phyloP scores from a whole-genome alignment of 2,888 invertebrate genomes.

The Stratiomys singularior region DNA sequence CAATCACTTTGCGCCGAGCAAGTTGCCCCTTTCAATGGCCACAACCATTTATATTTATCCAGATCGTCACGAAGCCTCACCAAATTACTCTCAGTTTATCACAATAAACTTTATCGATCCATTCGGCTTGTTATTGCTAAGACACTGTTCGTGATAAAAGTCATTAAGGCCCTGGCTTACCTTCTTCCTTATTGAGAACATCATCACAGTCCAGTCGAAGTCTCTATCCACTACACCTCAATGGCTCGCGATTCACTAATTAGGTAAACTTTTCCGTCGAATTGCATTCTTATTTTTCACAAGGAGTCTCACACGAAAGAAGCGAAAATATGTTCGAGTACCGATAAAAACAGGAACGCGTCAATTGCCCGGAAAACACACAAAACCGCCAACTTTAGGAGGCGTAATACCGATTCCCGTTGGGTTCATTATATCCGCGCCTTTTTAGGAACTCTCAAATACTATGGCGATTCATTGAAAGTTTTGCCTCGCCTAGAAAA shows the following conservation, averaged over 20 bases:
- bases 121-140: not conserved
- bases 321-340: not conserved
- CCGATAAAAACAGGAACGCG: slow-evolving; percentile 2
- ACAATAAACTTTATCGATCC: slow-evolving; percentile 36
- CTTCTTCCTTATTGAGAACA: slow-evolving; percentile 52
- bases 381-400: not conserved
- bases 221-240: not conserved
- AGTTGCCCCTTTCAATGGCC: not conserved
- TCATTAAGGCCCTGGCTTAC: slow-evolving; percentile 33
- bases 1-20: not conserved
- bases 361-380: slow-evolving; percentile 1
- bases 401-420: not conserved
- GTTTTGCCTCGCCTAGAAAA: slow-evolving; percentile 39
- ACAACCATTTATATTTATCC: not conserved
- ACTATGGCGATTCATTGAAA: slow-evolving; percentile 38
- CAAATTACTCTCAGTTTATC: slow-evolving; percentile 1
- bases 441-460: slow-evolving; percentile 28
- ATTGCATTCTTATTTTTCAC: not conserved
- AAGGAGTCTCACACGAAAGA: not conserved
- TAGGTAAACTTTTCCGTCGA: not conserved
- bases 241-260: not conserved
- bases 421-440: slow-evolving; percentile 19
- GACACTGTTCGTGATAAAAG: not conserved
- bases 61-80: not conserved
- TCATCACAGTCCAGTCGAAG: not conserved